Conservation (phyloP, 2,797 vertebrate genomes). For the Cynodonichthys magdalenae region DNA sequence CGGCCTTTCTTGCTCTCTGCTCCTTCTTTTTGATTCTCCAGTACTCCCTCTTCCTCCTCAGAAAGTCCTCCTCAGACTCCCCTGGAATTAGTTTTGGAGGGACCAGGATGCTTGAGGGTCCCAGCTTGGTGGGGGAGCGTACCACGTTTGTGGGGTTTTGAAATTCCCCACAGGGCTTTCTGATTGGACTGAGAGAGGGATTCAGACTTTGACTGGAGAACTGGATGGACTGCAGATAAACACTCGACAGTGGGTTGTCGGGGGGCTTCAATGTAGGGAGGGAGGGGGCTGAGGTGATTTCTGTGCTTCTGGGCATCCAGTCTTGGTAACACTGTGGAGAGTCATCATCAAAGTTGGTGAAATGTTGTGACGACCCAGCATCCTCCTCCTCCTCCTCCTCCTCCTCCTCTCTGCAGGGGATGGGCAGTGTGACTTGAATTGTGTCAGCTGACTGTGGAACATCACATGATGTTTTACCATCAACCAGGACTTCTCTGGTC, state of each 20-base stretch:
- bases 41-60: constrained; percentile 79
- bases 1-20: constrained; percentile 82
- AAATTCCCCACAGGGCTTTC: constrained; percentile 26
- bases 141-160: constrained; percentile 10
- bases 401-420: constrained; percentile 28
- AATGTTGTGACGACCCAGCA: background rate
- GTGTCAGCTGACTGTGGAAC: constrained; percentile 33
- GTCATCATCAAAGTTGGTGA: constrained; percentile 6
- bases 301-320: constrained; percentile 34
- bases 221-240: constrained; percentile 58
- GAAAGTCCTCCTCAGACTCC: constrained; percentile 74
- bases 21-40: constrained; percentile 86
- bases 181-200: constrained; percentile 25
- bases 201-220: constrained; percentile 16
- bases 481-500: constrained; percentile 39
- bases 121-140: constrained; percentile 3
- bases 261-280: constrained; percentile 50
- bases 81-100: constrained; percentile 67
- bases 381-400: background rate
- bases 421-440: constrained; percentile 50
- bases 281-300: constrained; percentile 16
- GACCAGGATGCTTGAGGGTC: constrained; percentile 36
- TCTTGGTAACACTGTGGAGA: constrained; percentile 20
- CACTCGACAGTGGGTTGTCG: constrained; percentile 63
- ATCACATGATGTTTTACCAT: constrained; percentile 41